Evolutionary conservation across 2,888 invertebrate genomes (phyloP), one percentile per base, ranked within the genome.

Genomic region (Dasypogon diadema): DNA sequence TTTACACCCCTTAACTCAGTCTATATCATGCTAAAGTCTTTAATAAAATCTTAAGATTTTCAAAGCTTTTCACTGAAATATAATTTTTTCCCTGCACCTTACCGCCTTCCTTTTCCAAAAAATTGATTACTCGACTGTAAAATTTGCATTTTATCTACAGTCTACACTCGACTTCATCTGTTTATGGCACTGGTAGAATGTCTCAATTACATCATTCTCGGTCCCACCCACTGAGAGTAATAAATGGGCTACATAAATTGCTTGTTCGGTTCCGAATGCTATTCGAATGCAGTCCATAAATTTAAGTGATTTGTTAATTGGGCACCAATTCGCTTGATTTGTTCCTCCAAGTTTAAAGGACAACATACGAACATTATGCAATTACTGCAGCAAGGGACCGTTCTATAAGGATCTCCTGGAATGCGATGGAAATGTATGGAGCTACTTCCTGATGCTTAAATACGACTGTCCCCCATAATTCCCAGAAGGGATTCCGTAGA

Each of bases 221-320:
- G 63, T 65, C 21, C 63, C 63, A 63, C 75, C 75, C 65, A 63
- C 75, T 34, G n/a, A 24, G 51, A 37, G 65, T 75, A 75, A 75
- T 75, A 75, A 75, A 75, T 75, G 75, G 75, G 51, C 34, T 54
- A 75, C 75, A 75, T 75, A 75, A 75, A 75, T 75, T 63, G 75
- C 54, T 65, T 75, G 75, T 75, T 65, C 60, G 42, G 58, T 60
- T 42, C 63, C 74, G 60, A 46, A 65, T 63, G 55, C 48, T 42
- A 63, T 65, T 54, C 63, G 63, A 75, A 51, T 70, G 54, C 75
- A 65, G 75, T 75, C 75, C 65, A 75, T 75, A 75, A 75, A 75
- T 75, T 75, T 65, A 63, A 75, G 75, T 75, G 75, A 75, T 75
- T 75, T 75, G 75, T 75, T 75, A 75, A 75, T 75, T 75, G 63